Percentiles rank a stretch among this genome's conserved stretches.
phyloP scores from a whole-genome alignment of 2,113 vertebrate genomes.

The Boulengerochromis microlepis region DNA sequence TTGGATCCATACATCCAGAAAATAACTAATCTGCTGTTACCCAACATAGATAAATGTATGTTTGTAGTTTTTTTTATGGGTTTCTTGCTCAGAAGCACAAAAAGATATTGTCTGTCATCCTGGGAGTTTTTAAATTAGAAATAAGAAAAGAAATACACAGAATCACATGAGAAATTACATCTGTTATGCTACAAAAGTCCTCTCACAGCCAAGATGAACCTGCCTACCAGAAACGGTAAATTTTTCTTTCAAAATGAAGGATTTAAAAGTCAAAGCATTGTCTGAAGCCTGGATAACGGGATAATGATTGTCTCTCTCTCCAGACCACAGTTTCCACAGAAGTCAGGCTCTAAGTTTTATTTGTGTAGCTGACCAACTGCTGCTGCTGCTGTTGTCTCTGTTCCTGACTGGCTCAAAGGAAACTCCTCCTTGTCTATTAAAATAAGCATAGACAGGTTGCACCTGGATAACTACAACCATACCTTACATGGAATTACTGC shows the following conservation, averaged over 20 bases:
- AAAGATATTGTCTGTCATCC: neutral
- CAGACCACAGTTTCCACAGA: neutral
- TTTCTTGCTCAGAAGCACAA: no score
- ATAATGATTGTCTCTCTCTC: neutral
- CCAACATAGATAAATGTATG: no score
- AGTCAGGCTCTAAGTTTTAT: neutral
- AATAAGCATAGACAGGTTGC: no score
- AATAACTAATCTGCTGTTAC: no score
- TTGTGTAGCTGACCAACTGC: neutral
- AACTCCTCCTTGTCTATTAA: no score
- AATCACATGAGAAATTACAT: neutral
- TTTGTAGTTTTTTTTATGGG: no score
- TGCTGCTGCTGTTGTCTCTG: neutral
- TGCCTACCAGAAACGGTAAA: rapidly evolving
- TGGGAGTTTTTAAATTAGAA: neutral
- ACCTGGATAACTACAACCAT: no score
- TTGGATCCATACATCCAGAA: no score
- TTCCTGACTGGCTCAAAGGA: neutral
- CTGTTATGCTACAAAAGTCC: neutral
- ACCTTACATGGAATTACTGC: no score
- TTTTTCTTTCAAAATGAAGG: neutral
- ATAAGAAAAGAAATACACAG: neutral
- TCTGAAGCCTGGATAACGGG: rapidly evolving
- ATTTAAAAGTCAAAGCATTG: neutral
- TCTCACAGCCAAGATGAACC: neutral